Conservation (phyloP, 2,113 vertebrate genomes). For the Ceyx melanurus region DNA sequence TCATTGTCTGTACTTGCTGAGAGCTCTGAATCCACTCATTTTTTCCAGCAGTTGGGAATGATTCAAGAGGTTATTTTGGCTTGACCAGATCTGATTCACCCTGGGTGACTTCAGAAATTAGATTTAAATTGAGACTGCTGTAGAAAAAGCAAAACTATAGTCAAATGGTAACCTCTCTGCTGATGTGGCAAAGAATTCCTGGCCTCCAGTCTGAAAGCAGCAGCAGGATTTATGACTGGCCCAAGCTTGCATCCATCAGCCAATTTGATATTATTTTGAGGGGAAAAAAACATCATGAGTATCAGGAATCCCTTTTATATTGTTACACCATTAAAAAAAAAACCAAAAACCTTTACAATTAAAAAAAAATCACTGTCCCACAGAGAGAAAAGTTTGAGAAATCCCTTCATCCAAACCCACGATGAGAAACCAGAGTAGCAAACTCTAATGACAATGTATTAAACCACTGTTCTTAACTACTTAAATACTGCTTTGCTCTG, state of each 20-base stretch:
- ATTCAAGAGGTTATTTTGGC: slow-evolving; percentile 21
- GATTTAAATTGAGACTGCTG: neutral
- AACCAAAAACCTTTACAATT: neutral
- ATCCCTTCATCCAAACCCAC: rapidly evolving
- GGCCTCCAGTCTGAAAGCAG: neutral
- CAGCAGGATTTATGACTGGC: neutral
- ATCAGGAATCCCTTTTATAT: neutral
- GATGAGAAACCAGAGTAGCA: neutral
- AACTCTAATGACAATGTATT: neutral
- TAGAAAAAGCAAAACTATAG: neutral
- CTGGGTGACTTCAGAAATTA: neutral
- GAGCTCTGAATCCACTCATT: neutral
- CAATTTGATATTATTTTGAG: neutral
- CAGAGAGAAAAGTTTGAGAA: neutral
- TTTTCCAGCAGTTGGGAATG: neutral
- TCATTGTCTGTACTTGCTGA: neutral
- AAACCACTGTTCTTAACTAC: neutral
- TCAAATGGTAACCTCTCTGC: neutral
- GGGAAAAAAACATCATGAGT: neutral
- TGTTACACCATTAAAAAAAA: neutral
- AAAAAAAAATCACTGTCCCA: neutral
- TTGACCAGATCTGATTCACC: slow-evolving; percentile 36
- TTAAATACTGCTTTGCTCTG: neutral
- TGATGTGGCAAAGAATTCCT: neutral
- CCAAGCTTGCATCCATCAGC: neutral